phyloP scores from a whole-genome alignment of 35 echinoderm and acorn worm species.

The Lytechinus pictus region DNA sequence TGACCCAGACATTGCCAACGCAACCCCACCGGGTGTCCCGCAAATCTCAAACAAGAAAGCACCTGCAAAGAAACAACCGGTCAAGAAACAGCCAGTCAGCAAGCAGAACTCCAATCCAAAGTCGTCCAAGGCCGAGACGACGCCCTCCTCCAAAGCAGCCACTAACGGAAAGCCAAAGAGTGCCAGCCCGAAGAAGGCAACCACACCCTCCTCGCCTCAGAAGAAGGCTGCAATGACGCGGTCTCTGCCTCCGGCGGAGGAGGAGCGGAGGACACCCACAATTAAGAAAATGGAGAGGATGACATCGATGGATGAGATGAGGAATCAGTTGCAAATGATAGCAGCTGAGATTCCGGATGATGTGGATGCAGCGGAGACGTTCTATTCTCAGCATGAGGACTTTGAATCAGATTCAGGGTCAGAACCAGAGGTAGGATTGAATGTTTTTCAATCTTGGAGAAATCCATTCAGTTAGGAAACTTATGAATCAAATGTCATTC shows the following conservation, averaged over 20 bases:
- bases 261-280: neutral
- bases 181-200: conserved; percentile 52
- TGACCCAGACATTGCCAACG: conserved; percentile 88
- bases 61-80: neutral
- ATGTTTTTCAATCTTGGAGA: neutral
- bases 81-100: neutral
- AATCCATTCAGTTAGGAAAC: neutral
- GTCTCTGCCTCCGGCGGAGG: conserved; percentile 25
- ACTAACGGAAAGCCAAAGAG: conserved; percentile 30
- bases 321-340: conserved; percentile 54
- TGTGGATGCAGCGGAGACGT: conserved; percentile 91
- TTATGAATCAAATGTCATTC: no score
- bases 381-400: conserved; percentile 93
- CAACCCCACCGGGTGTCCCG: conserved; percentile 84
- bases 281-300: conserved; percentile 46
- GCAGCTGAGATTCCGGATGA: conserved; percentile 83
- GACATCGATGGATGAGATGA: conserved; percentile 36
- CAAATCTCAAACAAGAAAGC: neutral
- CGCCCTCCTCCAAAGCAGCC: neutral
- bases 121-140: neutral
- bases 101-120: neutral
- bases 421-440: conserved; percentile 55
- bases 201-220: conserved; percentile 19
- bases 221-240: conserved; percentile 34
- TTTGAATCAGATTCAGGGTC: conserved; percentile 93